phyloP scores from a whole-genome alignment of 1,140 invertebrate genomes.

The Maniola jurtina region DNA sequence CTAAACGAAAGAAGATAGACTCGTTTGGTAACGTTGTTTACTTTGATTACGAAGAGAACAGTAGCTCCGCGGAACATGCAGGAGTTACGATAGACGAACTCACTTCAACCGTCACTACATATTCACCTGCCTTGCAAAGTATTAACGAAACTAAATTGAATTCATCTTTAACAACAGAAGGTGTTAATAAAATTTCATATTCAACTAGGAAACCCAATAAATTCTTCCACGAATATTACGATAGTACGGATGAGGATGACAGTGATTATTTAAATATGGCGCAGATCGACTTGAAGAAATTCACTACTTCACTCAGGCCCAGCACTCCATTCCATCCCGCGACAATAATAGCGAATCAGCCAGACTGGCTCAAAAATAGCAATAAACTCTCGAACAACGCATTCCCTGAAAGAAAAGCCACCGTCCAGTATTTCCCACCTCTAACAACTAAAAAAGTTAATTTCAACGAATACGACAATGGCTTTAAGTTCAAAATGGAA shows the following conservation, averaged over 20 bases:
- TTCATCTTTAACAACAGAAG: slow-evolving; percentile 12
- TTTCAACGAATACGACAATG: slow-evolving; percentile 44
- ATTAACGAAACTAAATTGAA: background rate
- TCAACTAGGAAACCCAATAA: slow-evolving; percentile 22
- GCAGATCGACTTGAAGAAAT: slow-evolving; percentile 65
- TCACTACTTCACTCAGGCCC: slow-evolving; percentile 34
- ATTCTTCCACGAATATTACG: slow-evolving; percentile 52
- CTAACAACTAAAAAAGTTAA: slow-evolving; percentile 43
- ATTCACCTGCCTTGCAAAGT: slow-evolving; percentile 8
- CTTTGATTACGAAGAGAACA: slow-evolving; percentile 61
- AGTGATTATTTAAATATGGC: slow-evolving; percentile 56
- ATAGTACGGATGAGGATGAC: slow-evolving; percentile 59
- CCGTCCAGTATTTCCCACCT: slow-evolving; percentile 66
- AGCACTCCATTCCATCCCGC: slow-evolving; percentile 17
- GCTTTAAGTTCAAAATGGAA: slow-evolving; percentile 50
- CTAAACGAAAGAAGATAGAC: slow-evolving; percentile 63
- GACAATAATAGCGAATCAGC: background rate
- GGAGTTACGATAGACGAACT: slow-evolving; percentile 33
- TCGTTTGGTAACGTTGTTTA: slow-evolving; percentile 55
- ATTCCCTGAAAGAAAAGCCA: slow-evolving; percentile 50
- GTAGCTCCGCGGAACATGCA: slow-evolving; percentile 42
- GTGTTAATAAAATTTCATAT: slow-evolving; percentile 2
- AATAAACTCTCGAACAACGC: slow-evolving; percentile 3
- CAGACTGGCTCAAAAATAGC: slow-evolving; percentile 19
- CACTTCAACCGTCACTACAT: slow-evolving; percentile 12